Base-by-base conservation (phyloP, 2,113 vertebrate species). In the Strigops habroptila region DNA sequence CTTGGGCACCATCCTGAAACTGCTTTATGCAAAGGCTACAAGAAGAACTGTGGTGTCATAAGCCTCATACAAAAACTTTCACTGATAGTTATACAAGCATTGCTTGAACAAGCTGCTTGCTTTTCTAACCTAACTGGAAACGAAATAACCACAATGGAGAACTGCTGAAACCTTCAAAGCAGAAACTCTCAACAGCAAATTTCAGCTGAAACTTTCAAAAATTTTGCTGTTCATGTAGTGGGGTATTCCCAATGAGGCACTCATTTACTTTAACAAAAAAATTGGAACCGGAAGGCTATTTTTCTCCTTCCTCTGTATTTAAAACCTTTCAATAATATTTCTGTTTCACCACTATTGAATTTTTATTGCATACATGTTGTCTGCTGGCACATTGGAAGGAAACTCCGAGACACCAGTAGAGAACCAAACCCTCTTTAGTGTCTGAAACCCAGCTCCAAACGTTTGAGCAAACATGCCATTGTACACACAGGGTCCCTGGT, bases 391-490 rank as follows among this genome's bases (percentile, higher is more conserved):
- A 57, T 68, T 63, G 86, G n/a, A 93, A 86, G 76, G 86, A 96
- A 88, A 71, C 71, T 86, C 57, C 0, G 14, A 83, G 94, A 59
- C 81, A 84, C 59, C 43, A 95, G 79, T 91, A 93, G 48, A 75
- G 71, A 90, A 78, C 74, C 79, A 95, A 69, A 69, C 93, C 44
- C 70, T 46, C 67, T 91, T 96, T 80, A 88, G 79, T 63, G 63
- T 78, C 84, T 95, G 86, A 88, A 92, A 88, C 53, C 10, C 21
- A 69, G 74, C 51, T 88, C 43, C 53, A 86, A 96, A 43, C 81
- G 86, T 79, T 85, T 86, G 68, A 82, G 93, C 91, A 97, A 96
- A 95, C 74, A 93, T 93, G 86, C 86, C 78, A 93, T 91, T 96
- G 86, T 96, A 78, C 88, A 93, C 67, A 92, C 53, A 93, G 82